Evolutionary conservation across 2,888 invertebrate genomes (phyloP), one percentile per base, ranked within the genome.

Genomic region (Archips xylosteana): DNA sequence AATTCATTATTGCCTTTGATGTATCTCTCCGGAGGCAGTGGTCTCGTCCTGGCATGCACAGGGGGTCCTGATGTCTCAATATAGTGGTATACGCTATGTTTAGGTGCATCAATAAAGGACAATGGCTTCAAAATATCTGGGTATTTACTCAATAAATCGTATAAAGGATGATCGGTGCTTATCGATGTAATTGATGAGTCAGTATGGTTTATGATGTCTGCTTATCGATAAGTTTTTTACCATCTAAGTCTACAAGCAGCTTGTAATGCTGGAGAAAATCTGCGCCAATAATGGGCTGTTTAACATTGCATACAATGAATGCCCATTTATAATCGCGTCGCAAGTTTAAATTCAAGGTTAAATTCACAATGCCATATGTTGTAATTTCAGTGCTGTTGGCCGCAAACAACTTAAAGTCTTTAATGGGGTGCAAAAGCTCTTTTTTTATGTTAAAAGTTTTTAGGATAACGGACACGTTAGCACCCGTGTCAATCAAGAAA

Each of bases 311-410:
- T n/a, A 61, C 9, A 23, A 61, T 42, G n/a, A 61, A 61, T 3
- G 61, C 2, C 61, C 61, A 61, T 15, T 61, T 34, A 15, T 6
- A 61, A 9, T 10, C 6, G 2, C 61, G 10, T 23, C 39, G 13
- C 2, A 61, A 5, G n/a, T 42, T 23, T 13, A 61, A 15, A 15
- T 61, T 39, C 2, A 61, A 23, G n/a, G 15, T 8, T 39, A 61
- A 15, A 13, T 9, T 42, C n/a, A 15, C 13, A 23, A 15, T 39
- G 9, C 61, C 61, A 42, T 42, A 60, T 3, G 61, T 61, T n/a
- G n/a, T 39, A 15, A 61, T 61, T 61, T 61, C 61, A 10, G 61
- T 39, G n/a, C 39, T 61, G 12, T 61, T 61, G 1, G 61, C 61
- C 3, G 42, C 61, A 8, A n/a, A 61, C 12, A 61, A 15, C 42